These are phyloP conservation scores for Sander vitreus DNA, from an alignment of 2,113 vertebrate genomes.

Conservation along the genomic window DNA sequence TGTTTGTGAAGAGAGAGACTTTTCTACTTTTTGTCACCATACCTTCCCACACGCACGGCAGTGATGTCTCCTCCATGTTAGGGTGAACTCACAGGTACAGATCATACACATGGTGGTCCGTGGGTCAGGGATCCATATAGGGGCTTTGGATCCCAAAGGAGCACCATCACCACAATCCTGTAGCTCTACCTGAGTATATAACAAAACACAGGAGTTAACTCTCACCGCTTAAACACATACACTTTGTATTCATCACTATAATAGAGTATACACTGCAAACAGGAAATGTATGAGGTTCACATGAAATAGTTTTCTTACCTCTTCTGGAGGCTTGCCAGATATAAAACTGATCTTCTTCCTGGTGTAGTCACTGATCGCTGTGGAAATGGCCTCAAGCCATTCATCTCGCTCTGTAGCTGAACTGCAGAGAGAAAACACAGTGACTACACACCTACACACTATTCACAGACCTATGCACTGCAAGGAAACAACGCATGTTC, in stretches of 20 bases:
- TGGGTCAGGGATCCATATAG: constrained; percentile 97
- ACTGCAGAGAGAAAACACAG: constrained; percentile 75
- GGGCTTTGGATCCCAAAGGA: constrained; percentile 93
- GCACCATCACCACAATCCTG: constrained; percentile 80
- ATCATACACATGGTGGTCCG: constrained; percentile 99
- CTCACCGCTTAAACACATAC: background rate
- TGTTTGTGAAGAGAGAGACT: background rate
- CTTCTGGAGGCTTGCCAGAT: constrained; percentile 88
- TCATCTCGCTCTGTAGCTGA: constrained; percentile 94
- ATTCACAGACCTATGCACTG: background rate
- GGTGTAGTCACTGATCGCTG: constrained; percentile 92
- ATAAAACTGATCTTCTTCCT: constrained; percentile 95
- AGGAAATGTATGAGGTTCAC: background rate
- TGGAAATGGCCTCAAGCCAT: constrained; percentile 94
- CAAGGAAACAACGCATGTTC: background rate
- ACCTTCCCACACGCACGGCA: constrained; percentile 98
- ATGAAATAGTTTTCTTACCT: constrained; percentile 64
- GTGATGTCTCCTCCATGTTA: constrained; percentile 97
- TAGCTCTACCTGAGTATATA: constrained; percentile 79
- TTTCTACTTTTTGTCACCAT: background rate
- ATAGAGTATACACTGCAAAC: background rate
- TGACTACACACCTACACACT: background rate
- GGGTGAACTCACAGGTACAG: constrained; percentile 95
- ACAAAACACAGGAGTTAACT: background rate
- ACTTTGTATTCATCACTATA: background rate